Conservation (phyloP, 2,888 invertebrate species). For the Hipparchia semele region DNA sequence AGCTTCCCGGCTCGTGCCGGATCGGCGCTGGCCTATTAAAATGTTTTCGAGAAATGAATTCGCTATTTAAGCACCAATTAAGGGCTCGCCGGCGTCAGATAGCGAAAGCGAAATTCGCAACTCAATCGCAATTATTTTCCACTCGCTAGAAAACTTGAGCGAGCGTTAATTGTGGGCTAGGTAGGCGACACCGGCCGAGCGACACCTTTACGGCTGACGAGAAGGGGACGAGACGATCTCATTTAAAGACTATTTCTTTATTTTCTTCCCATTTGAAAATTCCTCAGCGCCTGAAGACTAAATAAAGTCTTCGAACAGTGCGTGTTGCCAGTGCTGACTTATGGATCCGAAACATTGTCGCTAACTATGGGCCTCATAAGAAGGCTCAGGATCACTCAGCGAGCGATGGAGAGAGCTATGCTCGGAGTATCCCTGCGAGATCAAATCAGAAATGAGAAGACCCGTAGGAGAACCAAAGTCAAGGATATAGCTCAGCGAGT, state of each 20-base stretch:
- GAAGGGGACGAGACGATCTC: neutral
- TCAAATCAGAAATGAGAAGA: too few species aligned
- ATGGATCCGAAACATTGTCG: too few species aligned
- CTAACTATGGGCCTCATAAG: too few species aligned
- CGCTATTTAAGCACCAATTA: slow-evolving; percentile 74
- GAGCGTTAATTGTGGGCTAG: slow-evolving; percentile 65
- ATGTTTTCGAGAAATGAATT: slow-evolving; percentile 57
- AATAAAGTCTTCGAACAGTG: too few species aligned
- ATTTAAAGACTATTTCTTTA: neutral
- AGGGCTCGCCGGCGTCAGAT: slow-evolving; percentile 59
- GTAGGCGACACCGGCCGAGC: slow-evolving; percentile 39
- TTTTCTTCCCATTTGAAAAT: too few species aligned
- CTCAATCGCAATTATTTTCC: slow-evolving; percentile 75
- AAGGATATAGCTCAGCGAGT: too few species aligned
- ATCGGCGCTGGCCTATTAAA: slow-evolving; percentile 45
- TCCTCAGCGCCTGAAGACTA: too few species aligned
- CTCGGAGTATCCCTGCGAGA: too few species aligned
- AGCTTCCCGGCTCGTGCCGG: slow-evolving; percentile 23
- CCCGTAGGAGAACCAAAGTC: too few species aligned
- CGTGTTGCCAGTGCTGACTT: too few species aligned
- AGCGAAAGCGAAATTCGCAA: slow-evolving; percentile 66
- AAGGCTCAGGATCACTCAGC: too few species aligned
- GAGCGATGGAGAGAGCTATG: too few species aligned
- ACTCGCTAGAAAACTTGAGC: slow-evolving; percentile 69
- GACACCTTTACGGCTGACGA: slow-evolving; percentile 18